phyloP scores from a whole-genome alignment of 2,113 vertebrate species.

The Todiramphus chloris region DNA sequence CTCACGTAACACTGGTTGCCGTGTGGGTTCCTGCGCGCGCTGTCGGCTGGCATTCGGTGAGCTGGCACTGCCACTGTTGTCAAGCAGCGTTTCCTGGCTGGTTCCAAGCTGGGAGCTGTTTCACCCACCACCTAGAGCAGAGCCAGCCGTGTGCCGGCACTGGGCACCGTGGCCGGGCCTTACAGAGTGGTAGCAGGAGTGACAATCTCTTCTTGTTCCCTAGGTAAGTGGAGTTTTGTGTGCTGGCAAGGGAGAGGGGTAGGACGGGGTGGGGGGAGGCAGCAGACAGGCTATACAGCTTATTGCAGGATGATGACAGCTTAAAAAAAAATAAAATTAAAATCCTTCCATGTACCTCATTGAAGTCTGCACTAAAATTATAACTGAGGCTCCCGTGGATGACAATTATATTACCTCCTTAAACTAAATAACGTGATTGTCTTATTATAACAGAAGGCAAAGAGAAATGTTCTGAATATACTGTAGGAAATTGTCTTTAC shows the following conservation, averaged over 20 bases:
- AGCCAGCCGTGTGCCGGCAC: neutral
- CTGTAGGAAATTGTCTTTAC: conserved; percentile 55
- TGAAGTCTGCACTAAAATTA: neutral
- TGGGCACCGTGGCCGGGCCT: neutral
- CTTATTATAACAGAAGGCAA: neutral
- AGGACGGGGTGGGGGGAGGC: neutral
- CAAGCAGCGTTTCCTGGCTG: fast-evolving
- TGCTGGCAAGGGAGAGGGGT: neutral
- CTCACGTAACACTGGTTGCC: fast-evolving
- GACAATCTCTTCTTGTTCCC: neutral
- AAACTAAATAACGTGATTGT: neutral
- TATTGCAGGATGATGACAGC: neutral
- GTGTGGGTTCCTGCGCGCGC: fast-evolving
- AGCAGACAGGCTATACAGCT: neutral
- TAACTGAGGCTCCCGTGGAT: neutral
- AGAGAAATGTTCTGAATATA: conserved; percentile 39
- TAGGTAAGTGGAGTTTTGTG: fast-evolving
- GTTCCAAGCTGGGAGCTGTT: neutral
- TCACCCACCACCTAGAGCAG: neutral
- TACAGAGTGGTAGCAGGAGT: neutral
- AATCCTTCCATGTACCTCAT: neutral
- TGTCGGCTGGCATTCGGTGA: neutral
- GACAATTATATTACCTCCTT: neutral
- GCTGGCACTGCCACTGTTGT: neutral
- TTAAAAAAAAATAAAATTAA: neutral